Conservation (phyloP, 1,140 invertebrate species). For the Pygmarrhopalites habei region DNA sequence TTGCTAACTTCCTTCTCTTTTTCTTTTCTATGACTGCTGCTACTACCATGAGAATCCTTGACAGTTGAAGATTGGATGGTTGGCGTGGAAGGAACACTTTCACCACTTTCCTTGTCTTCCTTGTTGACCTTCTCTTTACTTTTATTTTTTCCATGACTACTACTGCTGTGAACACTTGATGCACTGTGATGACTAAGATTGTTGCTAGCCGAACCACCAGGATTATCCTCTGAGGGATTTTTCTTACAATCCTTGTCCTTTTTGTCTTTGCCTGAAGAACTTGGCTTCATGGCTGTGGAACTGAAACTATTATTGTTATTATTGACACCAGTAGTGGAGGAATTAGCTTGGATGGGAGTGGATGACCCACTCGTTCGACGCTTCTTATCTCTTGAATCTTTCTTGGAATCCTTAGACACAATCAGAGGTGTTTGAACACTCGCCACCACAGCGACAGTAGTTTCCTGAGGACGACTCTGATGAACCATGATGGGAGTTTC, state of each 20-base stretch:
- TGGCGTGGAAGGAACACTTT: slow-evolving; percentile 25
- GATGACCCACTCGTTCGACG: slow-evolving; percentile 24
- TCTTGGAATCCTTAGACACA: slow-evolving; percentile 14
- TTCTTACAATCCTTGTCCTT: slow-evolving; percentile 16
- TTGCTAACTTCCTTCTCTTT: slow-evolving; percentile 36
- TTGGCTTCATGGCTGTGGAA: neutral
- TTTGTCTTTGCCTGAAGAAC: slow-evolving; percentile 13
- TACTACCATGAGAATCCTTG: slow-evolving; percentile 38
- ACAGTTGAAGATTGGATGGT: neutral
- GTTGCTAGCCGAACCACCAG: neutral
- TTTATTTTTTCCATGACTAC: slow-evolving; percentile 33
- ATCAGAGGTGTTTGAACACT: slow-evolving; percentile 25
- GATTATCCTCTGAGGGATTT: neutral
- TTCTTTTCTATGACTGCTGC: slow-evolving; percentile 25
- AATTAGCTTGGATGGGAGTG: slow-evolving; percentile 17
- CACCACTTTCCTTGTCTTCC: slow-evolving; percentile 39
- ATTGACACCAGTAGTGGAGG: neutral
- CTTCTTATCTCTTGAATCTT: slow-evolving; percentile 29
- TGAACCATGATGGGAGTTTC: slow-evolving; percentile 22
- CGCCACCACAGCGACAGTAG: slow-evolving; percentile 32
- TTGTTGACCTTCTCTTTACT: slow-evolving; percentile 39
- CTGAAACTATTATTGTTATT: neutral
- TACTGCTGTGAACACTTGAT: slow-evolving; percentile 28
- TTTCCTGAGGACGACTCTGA: slow-evolving; percentile 20
- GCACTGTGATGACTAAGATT: slow-evolving; percentile 7